Percentiles rank a stretch among this genome's conserved stretches.
Evolutionary conservation across 2,797 vertebrate genomes (phyloP).

Genomic region (Clamator glandarius): DNA sequence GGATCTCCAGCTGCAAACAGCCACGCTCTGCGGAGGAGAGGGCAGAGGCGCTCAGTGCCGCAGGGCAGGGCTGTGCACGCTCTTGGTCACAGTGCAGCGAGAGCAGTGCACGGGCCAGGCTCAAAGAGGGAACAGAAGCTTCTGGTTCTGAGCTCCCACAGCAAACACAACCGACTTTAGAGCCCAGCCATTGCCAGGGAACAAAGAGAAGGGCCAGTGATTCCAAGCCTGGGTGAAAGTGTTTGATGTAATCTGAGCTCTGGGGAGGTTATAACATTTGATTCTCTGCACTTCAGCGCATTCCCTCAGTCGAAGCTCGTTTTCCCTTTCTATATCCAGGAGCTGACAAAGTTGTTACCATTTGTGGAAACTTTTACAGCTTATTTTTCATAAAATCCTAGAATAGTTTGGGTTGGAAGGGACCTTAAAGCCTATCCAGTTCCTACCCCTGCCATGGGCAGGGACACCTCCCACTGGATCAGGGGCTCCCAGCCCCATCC

Average conservation of each 20-base stretch:
- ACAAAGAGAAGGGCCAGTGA: not conserved
- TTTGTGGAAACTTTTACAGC: too few species aligned
- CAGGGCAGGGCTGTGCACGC: accelerated
- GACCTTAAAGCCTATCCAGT: too few species aligned
- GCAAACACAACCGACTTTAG: not conserved
- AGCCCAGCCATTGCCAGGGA: not conserved
- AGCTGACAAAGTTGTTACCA: not conserved
- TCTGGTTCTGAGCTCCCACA: not conserved
- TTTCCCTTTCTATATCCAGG: not conserved
- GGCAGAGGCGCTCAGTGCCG: not conserved
- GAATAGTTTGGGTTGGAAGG: too few species aligned
- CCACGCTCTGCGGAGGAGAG: constrained; percentile 83
- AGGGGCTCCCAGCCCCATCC: too few species aligned
- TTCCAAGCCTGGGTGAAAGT: not conserved
- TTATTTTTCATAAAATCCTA: too few species aligned
- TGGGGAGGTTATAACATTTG: not conserved
- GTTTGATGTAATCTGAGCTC: not conserved
- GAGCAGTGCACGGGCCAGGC: not conserved
- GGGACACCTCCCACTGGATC: too few species aligned
- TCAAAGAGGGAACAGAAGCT: not conserved
- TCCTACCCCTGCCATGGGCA: too few species aligned
- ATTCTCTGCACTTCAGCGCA: not conserved
- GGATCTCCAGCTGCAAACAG: constrained; percentile 91
- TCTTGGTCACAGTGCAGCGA: accelerated
- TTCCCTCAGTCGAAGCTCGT: not conserved